A percentile compares a stretch with the other conserved stretches of the same genome.
Evolutionary conservation across 64 coral and sea anemone species (phyloP).

Genomic region (Montipora sp.): DNA sequence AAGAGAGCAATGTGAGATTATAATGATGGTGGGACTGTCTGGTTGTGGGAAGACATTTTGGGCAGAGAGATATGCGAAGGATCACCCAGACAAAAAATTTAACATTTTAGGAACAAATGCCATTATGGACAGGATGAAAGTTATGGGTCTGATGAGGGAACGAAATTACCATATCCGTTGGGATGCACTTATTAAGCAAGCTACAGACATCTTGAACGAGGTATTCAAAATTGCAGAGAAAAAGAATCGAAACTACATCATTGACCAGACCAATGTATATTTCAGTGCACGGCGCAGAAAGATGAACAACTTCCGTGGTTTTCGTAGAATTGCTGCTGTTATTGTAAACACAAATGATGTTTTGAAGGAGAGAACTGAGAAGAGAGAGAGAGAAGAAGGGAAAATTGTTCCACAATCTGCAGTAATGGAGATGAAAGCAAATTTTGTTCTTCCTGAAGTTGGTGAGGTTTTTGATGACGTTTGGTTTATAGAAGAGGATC

Average conservation of each 20-base stretch:
- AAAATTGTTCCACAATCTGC: conserved; percentile 87
- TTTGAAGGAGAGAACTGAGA: conserved; percentile 71
- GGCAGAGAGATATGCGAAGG: conserved; percentile 76
- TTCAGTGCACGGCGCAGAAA: conserved; percentile 84
- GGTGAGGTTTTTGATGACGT: conserved; percentile 92
- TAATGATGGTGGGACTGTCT: conserved; percentile 95
- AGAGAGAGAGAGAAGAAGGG: conserved; percentile 74
- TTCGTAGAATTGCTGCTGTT: conserved; percentile 80
- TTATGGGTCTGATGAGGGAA: conserved; percentile 78
- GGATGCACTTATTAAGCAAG: conserved; percentile 95
- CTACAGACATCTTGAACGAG: conserved; percentile 81
- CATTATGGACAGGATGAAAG: conserved; percentile 96
- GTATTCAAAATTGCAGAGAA: conserved; percentile 84
- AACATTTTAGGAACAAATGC: conserved; percentile 85
- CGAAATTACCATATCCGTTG: conserved; percentile 93
- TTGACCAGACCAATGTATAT: conserved; percentile 97
- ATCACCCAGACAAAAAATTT: conserved; percentile 84
- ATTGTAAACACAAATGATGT: conserved; percentile 72
- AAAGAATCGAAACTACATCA: conserved; percentile 80
- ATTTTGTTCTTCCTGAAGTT: conserved; percentile 85
- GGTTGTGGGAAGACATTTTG: conserved; percentile 83
- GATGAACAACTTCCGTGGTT: conserved; percentile 83
- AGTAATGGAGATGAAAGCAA: conserved; percentile 96
- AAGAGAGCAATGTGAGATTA: conserved; percentile 70
- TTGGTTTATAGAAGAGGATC: conserved; percentile 95